phyloP scores from a whole-genome alignment of 2,113 vertebrate species.

The Oenanthe melanoleuca region DNA sequence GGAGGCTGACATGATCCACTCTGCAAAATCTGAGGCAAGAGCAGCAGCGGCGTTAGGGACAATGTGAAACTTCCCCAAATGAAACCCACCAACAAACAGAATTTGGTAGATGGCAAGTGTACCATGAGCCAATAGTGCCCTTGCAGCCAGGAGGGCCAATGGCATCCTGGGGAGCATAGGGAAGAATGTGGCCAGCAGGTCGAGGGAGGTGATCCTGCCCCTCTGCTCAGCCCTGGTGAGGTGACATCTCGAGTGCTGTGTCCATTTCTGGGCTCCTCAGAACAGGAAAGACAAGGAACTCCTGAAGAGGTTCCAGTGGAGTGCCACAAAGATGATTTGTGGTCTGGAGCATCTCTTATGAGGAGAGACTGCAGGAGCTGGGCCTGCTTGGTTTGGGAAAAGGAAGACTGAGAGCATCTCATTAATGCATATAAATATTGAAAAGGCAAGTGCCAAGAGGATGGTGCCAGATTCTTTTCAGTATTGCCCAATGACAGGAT shows the following conservation, averaged over 20 bases:
- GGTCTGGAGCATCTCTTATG: background rate
- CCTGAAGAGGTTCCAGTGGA: background rate
- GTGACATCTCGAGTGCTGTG: background rate
- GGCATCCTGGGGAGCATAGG: background rate
- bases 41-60: background rate
- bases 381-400: background rate
- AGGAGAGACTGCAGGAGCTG: accelerated
- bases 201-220: background rate
- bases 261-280: background rate
- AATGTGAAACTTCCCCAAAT: background rate
- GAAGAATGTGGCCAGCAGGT: background rate
- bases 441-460: background rate
- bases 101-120: background rate
- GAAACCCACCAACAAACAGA: no score
- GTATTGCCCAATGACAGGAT: background rate
- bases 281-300: background rate
- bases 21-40: background rate
- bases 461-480: background rate
- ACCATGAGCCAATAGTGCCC: background rate
- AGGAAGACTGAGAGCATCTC: background rate
- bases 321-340: background rate
- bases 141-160: background rate
- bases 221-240: background rate
- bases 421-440: background rate
- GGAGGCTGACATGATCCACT: background rate